Conservation (phyloP, 2,113 vertebrate genomes). For the Protobothrops mucrosquamatus region DNA sequence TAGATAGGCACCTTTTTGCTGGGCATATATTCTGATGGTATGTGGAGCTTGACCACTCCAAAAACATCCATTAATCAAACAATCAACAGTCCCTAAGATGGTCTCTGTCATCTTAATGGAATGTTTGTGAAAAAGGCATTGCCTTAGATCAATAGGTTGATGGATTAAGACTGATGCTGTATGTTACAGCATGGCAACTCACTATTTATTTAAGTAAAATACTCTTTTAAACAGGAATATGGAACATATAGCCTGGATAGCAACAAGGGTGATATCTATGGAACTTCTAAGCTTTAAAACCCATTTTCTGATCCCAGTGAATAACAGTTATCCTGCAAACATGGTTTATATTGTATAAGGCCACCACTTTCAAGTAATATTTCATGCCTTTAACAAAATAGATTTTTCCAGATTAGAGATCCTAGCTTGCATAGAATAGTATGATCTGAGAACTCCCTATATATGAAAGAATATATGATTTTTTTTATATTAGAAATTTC, state of each 20-base stretch:
- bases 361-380: neutral
- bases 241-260: neutral
- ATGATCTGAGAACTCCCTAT: neutral
- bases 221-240: neutral
- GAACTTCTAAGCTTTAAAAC: neutral
- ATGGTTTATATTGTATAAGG: neutral
- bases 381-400: neutral
- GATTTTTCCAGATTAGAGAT: neutral
- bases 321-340: neutral
- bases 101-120: neutral
- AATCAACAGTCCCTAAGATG: neutral
- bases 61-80: neutral
- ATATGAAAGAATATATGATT: neutral
- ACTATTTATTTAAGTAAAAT: neutral
- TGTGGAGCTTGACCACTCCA: neutral
- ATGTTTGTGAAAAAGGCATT: neutral
- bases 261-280: neutral
- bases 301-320: neutral
- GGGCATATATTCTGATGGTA: neutral
- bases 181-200: neutral
- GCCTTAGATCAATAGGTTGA: neutral
- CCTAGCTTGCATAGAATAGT: neutral
- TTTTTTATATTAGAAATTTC: neutral
- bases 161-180: neutral
- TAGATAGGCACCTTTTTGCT: neutral